A percentile compares a stretch with the other conserved stretches of the same genome.
These are phyloP conservation scores for Drosophila miranda DNA, from an alignment of 1,140 invertebrate species.

Conservation along the genomic window DNA sequence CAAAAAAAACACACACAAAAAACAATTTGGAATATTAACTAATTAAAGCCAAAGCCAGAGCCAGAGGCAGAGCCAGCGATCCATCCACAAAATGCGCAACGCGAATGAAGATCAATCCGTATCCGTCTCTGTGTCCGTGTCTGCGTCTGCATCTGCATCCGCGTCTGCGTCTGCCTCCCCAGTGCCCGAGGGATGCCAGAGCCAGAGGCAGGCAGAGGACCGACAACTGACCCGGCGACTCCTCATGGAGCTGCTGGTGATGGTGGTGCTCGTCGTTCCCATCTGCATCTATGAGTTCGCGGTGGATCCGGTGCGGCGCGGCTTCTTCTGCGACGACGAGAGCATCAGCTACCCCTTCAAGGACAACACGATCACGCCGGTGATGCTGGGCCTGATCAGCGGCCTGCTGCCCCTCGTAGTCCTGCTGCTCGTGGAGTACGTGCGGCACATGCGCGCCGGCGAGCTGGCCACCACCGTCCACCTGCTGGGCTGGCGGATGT, in stretches of 20 bases:
- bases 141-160: not conserved
- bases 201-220: constrained; percentile 17
- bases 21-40: constrained; percentile 68
- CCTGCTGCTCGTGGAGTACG: constrained; percentile 63
- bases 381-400: constrained; percentile 89
- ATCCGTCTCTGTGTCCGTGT: constrained; percentile 1
- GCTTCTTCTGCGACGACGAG: constrained; percentile 98
- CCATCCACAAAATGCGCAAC: constrained; percentile 53
- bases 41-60: constrained; percentile 59
- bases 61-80: constrained; percentile 27
- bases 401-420: constrained; percentile 83
- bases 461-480: constrained; percentile 37
- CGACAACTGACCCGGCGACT: constrained; percentile 43
- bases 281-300: constrained; percentile 88
- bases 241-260: constrained; percentile 60
- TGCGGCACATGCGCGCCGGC: constrained; percentile 40
- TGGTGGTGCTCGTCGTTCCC: constrained; percentile 82
- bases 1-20: constrained; percentile 13
- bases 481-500: constrained; percentile 81
- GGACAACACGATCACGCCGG: constrained; percentile 90
- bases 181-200: not conserved
- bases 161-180: not conserved
- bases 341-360: constrained; percentile 93
- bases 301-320: constrained; percentile 91
- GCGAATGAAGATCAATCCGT: constrained; percentile 40